Percentiles rank a stretch among this genome's conserved stretches.
Evolutionary conservation across 2,888 invertebrate genomes (phyloP).

Genomic region (Apantesis nais): DNA sequence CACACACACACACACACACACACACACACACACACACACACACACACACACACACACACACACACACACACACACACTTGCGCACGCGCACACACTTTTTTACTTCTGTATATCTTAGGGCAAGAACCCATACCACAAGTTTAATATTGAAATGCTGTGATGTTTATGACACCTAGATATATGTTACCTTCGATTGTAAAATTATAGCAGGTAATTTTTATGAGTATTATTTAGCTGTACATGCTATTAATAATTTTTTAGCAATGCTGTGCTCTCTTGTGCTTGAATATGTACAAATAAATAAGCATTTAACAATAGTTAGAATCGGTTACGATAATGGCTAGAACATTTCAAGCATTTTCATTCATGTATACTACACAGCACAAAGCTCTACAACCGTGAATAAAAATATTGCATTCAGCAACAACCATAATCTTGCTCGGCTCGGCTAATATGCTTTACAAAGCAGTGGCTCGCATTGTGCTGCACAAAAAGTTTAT

Average conservation of each 20-base stretch:
- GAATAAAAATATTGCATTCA: slow-evolving; percentile 15
- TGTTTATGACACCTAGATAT: too few species aligned
- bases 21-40: too few species aligned
- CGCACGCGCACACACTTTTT: too few species aligned
- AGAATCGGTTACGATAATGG: neutral
- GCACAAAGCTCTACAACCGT: slow-evolving; percentile 14
- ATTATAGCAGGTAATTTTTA: too few species aligned
- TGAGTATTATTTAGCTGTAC: too few species aligned
- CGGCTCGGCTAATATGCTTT: slow-evolving; percentile 16
- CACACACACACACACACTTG: too few species aligned
- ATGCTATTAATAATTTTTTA: neutral
- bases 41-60: too few species aligned
- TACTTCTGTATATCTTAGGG: too few species aligned
- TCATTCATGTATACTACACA: neutral
- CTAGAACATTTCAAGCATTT: neutral
- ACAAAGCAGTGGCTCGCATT: slow-evolving; percentile 18
- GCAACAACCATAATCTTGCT: slow-evolving; percentile 13
- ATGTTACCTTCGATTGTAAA: too few species aligned
- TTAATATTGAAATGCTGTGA: too few species aligned
- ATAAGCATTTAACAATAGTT: neutral
- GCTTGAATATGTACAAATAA: neutral
- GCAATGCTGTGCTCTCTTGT: neutral
- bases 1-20: too few species aligned
- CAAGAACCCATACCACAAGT: too few species aligned
- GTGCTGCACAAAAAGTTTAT: slow-evolving; percentile 16